Conservation (phyloP, 2,113 vertebrate species). For the Pluvianellus socialis region DNA sequence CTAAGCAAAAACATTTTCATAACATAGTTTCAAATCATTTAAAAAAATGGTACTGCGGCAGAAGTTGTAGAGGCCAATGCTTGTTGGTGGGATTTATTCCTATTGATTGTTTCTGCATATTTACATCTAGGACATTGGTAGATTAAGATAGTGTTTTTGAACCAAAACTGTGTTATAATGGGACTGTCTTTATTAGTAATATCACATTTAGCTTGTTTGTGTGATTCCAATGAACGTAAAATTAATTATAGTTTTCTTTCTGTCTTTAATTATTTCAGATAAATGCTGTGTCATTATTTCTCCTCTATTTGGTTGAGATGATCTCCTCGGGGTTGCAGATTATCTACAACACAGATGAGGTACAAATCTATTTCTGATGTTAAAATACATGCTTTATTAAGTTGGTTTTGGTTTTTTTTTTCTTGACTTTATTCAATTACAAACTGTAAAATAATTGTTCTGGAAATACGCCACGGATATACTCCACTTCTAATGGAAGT, state of each 20-base stretch:
- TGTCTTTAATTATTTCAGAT: slow-evolving; percentile 79
- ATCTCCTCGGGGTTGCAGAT: slow-evolving; percentile 96
- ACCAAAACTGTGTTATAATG: not conserved
- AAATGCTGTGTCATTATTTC: slow-evolving; percentile 90
- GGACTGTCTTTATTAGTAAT: not conserved
- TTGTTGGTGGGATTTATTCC: not conserved
- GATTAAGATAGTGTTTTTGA: not conserved
- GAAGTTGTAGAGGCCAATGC: not conserved
- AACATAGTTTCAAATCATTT: not conserved
- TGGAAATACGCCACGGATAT: not conserved
- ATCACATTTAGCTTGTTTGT: not conserved
- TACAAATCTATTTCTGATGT: slow-evolving; percentile 50
- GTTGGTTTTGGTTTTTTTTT: not conserved
- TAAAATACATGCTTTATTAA: not conserved
- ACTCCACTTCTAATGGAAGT: not conserved
- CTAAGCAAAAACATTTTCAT: not conserved
- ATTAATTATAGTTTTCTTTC: not conserved
- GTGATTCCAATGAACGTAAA: not conserved
- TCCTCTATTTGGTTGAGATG: slow-evolving; percentile 98
- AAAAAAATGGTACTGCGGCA: not conserved
- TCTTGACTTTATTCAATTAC: not conserved
- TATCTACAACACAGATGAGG: slow-evolving; percentile 99
- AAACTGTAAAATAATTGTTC: not conserved
- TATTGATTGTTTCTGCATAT: not conserved
- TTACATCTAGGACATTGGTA: not conserved